A percentile compares a stretch with the other conserved stretches of the same genome.
Conservation (phyloP, 2,797 vertebrate species). For the Poecilia gillii region DNA sequence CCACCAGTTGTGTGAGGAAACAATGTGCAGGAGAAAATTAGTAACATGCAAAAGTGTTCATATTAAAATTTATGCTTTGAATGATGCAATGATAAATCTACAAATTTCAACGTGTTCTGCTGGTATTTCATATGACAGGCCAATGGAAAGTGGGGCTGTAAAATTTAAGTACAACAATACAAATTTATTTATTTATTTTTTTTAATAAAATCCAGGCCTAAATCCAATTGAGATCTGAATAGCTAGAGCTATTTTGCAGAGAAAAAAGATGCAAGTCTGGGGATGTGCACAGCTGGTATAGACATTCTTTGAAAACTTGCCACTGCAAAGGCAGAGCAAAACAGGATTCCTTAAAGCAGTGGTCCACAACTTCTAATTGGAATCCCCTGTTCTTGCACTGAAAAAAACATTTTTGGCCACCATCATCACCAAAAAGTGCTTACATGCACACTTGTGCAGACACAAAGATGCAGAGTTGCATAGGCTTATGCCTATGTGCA, state of each 20-base stretch:
- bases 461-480: neutral
- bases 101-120: neutral
- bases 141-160: neutral
- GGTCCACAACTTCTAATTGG: neutral
- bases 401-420: neutral
- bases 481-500: neutral
- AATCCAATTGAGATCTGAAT: neutral
- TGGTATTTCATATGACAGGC: neutral
- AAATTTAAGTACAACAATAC: neutral
- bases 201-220: neutral
- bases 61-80: neutral
- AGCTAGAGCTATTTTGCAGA: neutral
- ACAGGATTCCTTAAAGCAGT: neutral
- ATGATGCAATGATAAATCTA: neutral
- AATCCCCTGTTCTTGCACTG: neutral
- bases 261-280: neutral
- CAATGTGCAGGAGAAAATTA: conserved; percentile 9
- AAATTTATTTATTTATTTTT: too few species aligned
- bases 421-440: neutral
- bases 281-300: neutral
- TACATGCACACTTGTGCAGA: neutral
- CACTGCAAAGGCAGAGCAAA: neutral
- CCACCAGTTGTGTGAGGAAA: neutral
- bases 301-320: neutral
- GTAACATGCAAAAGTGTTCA: neutral